Percentiles rank a stretch among this genome's conserved stretches.
Conservation (phyloP, 2,113 vertebrate species). For the Danionella cerebrum region DNA sequence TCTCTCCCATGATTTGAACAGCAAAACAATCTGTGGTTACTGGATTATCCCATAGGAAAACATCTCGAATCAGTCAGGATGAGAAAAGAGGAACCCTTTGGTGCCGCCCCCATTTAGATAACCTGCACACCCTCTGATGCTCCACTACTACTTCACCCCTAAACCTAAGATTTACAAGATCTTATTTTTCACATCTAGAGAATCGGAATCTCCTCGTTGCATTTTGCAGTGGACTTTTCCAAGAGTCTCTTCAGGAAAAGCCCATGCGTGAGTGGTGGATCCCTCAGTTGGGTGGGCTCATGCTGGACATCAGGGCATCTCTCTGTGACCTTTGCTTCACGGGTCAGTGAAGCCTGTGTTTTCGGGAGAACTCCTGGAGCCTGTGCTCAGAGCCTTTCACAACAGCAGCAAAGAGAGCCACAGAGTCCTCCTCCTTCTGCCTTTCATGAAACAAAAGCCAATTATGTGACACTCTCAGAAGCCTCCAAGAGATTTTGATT, state of each 20-base stretch:
- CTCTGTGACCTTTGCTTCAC: conserved; percentile 55
- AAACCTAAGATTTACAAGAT: too few species aligned
- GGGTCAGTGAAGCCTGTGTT: conserved; percentile 62
- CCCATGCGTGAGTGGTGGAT: conserved; percentile 44
- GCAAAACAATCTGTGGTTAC: background rate
- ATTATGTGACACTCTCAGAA: background rate
- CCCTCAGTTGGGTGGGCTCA: conserved; percentile 40
- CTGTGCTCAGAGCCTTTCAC: conserved; percentile 36
- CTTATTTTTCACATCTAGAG: too few species aligned
- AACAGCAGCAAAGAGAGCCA: background rate
- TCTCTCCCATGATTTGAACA: conserved; percentile 8
- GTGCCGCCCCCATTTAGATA: background rate
- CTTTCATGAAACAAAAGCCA: background rate
- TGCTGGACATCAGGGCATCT: conserved; percentile 53
- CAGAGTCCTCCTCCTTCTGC: background rate
- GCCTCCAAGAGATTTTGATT: too few species aligned
- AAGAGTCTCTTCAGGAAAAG: conserved; percentile 7
- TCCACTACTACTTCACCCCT: too few species aligned
- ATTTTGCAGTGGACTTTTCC: background rate
- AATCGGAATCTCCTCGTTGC: conserved; percentile 32
- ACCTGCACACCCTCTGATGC: too few species aligned
- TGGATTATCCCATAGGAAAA: background rate
- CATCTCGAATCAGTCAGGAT: background rate
- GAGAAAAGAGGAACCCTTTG: background rate
- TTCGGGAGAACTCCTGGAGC: conserved; percentile 56